Conservation (phyloP, 2,113 vertebrate species). For the Scomber scombrus region DNA sequence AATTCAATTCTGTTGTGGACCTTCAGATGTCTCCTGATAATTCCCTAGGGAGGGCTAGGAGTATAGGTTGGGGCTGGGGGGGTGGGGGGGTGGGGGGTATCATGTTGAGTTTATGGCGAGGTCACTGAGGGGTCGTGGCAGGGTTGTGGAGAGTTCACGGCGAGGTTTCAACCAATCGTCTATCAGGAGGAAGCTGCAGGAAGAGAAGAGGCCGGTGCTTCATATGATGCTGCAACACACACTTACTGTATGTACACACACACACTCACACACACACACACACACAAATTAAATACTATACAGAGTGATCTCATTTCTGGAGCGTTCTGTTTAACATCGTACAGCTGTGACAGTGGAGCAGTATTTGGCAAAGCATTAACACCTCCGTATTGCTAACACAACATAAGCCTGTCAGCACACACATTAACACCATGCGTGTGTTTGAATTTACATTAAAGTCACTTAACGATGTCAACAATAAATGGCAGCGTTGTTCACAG, state of each 20-base stretch:
- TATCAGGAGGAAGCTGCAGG: neutral
- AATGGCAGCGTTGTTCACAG: neutral
- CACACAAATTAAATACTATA: too few species aligned
- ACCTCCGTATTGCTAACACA: constrained; percentile 14
- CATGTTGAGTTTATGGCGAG: constrained; percentile 22
- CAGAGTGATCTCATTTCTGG: too few species aligned
- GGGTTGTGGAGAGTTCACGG: constrained; percentile 22
- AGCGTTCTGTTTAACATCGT: too few species aligned
- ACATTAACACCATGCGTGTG: constrained; percentile 27
- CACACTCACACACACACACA: too few species aligned
- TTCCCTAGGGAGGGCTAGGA: neutral
- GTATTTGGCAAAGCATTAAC: constrained; percentile 24
- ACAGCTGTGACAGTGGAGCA: neutral
- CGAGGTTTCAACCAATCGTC: constrained; percentile 12
- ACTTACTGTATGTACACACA: neutral
- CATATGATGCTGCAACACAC: neutral
- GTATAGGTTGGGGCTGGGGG: neutral
- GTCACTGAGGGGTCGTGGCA: constrained; percentile 24
- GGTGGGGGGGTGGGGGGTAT: neutral
- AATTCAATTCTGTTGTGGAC: neutral
- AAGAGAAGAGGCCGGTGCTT: neutral
- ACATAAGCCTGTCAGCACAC: constrained; percentile 31
- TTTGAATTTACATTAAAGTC: neutral
- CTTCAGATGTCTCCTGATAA: neutral
- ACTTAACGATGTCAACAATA: constrained; percentile 7